Evolutionary conservation across 2,113 vertebrate genomes (phyloP), one percentile per base, ranked within the genome.

Genomic region (Mesembrinibis cayennensis): DNA sequence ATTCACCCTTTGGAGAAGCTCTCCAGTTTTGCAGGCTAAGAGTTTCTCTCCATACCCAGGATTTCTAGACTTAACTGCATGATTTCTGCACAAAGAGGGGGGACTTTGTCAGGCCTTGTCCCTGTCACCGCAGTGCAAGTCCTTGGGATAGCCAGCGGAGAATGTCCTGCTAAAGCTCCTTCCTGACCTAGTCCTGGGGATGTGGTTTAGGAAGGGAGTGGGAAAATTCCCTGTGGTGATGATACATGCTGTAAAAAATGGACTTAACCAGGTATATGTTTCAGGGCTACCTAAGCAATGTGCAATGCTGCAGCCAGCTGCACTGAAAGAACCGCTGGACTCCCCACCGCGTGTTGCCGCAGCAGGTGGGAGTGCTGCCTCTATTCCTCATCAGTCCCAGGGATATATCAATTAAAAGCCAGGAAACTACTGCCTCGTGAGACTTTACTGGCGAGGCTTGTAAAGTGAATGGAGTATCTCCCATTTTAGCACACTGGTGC

Each of bases 321-420:
- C 15, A 5, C 10, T 4, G 20, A 25, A 16, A 53, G 34, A 38
- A 58, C 19, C 2, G 1, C 59, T 49, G 70, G 45, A 5, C 56
- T 58, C 38, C 27, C 8, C 4, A 2, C 23, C 0, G 0, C 8
- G 23, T 21, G 58, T 62, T 89, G 62, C 80, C 3, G 1, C 36
- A 27, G 40, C 0, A 1, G 19, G 16, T 6, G 26, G 44, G 34
- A 6, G 0, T 0, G 0, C 42, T 59, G 66, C 22, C 4, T 34
- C n/a, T 16, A 0, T 8, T 66, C 70, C 36, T 55, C 32, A 23
- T 45, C 47, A 40, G 38, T 45, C 36, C 32, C 6, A 11, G n/a
- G 29, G 25, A 45, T 2, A 10, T 13, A 34, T 29, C n/a, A 50
- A 4, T 44, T 44, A 80, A 82, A 88, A 49, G 8, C 47, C 5